Evolutionary conservation across 2,797 vertebrate genomes (phyloP).

Genomic region (Arnoldichthys spilopterus): DNA sequence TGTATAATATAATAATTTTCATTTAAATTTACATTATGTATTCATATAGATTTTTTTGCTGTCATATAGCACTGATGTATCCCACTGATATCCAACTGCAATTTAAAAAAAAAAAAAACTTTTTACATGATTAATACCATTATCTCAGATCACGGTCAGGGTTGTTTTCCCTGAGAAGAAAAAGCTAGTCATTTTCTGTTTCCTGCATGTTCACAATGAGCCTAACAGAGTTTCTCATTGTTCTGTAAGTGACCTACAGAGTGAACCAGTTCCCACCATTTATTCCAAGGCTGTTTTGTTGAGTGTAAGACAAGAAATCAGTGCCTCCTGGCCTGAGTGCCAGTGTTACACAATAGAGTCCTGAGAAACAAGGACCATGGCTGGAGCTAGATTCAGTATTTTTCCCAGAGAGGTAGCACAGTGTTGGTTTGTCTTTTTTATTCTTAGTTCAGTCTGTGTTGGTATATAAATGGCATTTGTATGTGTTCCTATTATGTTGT

Average conservation of each 20-base stretch:
- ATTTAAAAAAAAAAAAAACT: not conserved
- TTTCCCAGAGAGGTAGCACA: conserved; percentile 67
- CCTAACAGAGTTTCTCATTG: conserved; percentile 66
- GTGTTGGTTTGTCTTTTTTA: not conserved
- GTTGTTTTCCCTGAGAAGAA: conserved; percentile 54
- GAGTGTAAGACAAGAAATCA: conserved; percentile 50
- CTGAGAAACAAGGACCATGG: conserved; percentile 62
- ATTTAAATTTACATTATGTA: too few relatives aligned
- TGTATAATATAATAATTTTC: too few relatives aligned
- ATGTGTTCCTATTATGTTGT: too few relatives aligned
- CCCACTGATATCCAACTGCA: too few relatives aligned
- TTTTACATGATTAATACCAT: conserved; percentile 14
- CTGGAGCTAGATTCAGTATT: conserved; percentile 52
- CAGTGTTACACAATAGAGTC: conserved; percentile 69
- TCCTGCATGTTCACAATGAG: conserved; percentile 65
- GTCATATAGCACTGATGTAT: too few relatives aligned
- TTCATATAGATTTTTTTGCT: too few relatives aligned
- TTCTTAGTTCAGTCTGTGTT: not conserved
- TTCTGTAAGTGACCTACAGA: conserved; percentile 66
- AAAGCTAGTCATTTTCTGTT: conserved; percentile 66
- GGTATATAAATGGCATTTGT: not conserved
- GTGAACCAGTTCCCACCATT: conserved; percentile 71
- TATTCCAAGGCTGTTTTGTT: conserved; percentile 53
- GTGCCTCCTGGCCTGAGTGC: conserved; percentile 40
- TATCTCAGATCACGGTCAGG: conserved; percentile 34